phyloP scores from a whole-genome alignment of 2,888 invertebrate species.

The Himalopsyche anomala region DNA sequence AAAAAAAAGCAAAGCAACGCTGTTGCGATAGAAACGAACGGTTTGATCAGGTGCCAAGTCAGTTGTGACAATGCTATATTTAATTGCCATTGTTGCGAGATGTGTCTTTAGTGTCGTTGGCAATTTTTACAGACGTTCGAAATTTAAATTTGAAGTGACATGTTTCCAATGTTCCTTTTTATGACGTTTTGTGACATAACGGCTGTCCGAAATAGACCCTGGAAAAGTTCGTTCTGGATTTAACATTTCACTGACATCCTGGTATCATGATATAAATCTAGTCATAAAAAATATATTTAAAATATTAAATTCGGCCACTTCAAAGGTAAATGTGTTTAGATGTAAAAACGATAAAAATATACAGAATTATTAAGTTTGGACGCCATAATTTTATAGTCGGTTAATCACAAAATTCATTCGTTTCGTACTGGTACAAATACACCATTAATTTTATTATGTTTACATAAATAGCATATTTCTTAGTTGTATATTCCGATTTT shows the following conservation, averaged over 20 bases:
- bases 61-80: constrained; percentile 60
- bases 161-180: constrained; percentile 22
- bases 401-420: too few species aligned
- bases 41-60: constrained; percentile 59
- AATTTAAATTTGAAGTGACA: constrained; percentile 36
- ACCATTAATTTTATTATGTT: too few species aligned
- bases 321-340: constrained; percentile 19
- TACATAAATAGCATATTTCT: too few species aligned
- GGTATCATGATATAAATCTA: constrained; percentile 4
- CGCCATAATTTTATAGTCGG: constrained; percentile 7
- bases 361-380: background rate
- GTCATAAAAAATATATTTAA: background rate
- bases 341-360: background rate
- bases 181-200: constrained; percentile 28
- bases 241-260: background rate
- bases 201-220: background rate
- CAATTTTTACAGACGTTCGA: constrained; percentile 49
- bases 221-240: constrained; percentile 11
- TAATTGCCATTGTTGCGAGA: constrained; percentile 55
- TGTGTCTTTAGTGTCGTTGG: constrained; percentile 29
- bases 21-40: constrained; percentile 48
- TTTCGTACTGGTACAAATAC: too few species aligned
- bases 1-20: background rate
- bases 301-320: constrained; percentile 1
- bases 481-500: too few species aligned